Conservation (phyloP, 92 coral and sea anemone genomes). For the Virgularia gustaviana region DNA sequence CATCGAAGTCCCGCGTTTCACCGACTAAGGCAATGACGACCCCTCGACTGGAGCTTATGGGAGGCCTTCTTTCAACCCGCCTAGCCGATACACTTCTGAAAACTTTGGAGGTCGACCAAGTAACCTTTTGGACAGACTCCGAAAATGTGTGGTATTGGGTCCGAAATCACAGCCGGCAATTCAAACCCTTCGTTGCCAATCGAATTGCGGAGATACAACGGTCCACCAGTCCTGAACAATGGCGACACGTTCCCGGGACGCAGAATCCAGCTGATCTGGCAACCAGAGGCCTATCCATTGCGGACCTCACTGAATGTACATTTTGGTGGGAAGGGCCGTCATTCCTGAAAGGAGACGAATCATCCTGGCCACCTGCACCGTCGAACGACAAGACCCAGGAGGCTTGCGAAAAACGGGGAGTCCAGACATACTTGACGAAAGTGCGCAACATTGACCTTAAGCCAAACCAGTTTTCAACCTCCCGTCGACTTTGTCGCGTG, state of each 20-base stretch:
- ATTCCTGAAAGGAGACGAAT: constrained; percentile 41
- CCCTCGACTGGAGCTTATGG: constrained; percentile 42
- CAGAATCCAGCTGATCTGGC: constrained; percentile 40
- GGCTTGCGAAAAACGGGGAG: constrained; percentile 1
- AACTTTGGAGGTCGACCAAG: constrained; percentile 8
- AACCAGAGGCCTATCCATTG: constrained; percentile 40
- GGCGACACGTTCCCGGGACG: constrained; percentile 43
- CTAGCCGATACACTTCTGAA: constrained; percentile 17
- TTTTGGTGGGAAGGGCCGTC: constrained; percentile 43
- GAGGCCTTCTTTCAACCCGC: constrained; percentile 37
- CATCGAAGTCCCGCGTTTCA: constrained; percentile 8
- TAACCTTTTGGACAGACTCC: constrained; percentile 41
- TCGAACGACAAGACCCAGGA: background rate
- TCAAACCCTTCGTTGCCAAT: constrained; percentile 42
- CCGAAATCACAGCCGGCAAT: constrained; percentile 21
- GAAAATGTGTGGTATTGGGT: constrained; percentile 50
- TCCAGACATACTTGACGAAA: constrained; percentile 5
- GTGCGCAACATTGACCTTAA: background rate
- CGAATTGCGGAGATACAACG: constrained; percentile 47
- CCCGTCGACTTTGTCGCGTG: constrained; percentile 35
- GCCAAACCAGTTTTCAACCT: constrained; percentile 41
- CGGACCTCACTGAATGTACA: constrained; percentile 19
- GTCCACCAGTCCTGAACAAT: constrained; percentile 33
- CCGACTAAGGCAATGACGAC: constrained; percentile 15
- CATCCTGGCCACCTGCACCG: constrained; percentile 47